Evolutionary conservation across 2,888 invertebrate species (phyloP).

Genomic region (Galerucella nymphaeae): DNA sequence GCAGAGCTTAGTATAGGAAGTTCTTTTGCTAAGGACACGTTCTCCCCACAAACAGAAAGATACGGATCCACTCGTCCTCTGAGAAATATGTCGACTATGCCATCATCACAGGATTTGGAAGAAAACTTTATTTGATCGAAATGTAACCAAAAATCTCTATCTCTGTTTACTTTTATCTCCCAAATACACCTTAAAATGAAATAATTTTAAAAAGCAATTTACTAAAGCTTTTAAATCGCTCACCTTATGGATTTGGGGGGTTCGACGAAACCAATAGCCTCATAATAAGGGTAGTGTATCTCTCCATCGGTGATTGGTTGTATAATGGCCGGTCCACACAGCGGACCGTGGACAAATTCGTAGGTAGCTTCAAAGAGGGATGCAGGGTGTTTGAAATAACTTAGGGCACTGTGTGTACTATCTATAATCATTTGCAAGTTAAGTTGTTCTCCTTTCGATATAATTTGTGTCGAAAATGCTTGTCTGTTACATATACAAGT

Average conservation of each 20-base stretch:
- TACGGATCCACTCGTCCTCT: slow-evolving; percentile 75
- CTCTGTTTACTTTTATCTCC: slow-evolving; percentile 79
- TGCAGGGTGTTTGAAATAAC: slow-evolving; percentile 87
- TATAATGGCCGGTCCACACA: slow-evolving; percentile 86
- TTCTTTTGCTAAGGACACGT: slow-evolving; percentile 83
- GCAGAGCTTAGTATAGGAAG: slow-evolving; percentile 83
- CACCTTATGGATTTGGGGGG: slow-evolving; percentile 73
- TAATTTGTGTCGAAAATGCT: slow-evolving; percentile 72
- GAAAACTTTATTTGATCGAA: slow-evolving; percentile 89
- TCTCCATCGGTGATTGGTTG: slow-evolving; percentile 86
- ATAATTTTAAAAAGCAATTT: slow-evolving; percentile 24
- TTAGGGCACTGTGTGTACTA: slow-evolving; percentile 85
- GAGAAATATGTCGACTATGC: slow-evolving; percentile 82
- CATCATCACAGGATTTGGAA: slow-evolving; percentile 87
- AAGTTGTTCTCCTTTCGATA: slow-evolving; percentile 83
- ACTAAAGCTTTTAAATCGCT: neutral
- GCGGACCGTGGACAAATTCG: slow-evolving; percentile 89
- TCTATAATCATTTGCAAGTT: slow-evolving; percentile 86
- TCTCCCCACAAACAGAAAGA: slow-evolving; percentile 86
- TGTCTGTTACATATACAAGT: slow-evolving; percentile 80
- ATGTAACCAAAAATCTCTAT: slow-evolving; percentile 87
- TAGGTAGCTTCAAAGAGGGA: slow-evolving; percentile 88
- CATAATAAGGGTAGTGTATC: slow-evolving; percentile 87
- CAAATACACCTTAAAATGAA: slow-evolving; percentile 63
- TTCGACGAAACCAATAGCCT: slow-evolving; percentile 77